Percentiles rank a stretch among this genome's conserved stretches.
Evolutionary conservation across 1,140 invertebrate genomes (phyloP).

Genomic region (Littorina saxatilis): DNA sequence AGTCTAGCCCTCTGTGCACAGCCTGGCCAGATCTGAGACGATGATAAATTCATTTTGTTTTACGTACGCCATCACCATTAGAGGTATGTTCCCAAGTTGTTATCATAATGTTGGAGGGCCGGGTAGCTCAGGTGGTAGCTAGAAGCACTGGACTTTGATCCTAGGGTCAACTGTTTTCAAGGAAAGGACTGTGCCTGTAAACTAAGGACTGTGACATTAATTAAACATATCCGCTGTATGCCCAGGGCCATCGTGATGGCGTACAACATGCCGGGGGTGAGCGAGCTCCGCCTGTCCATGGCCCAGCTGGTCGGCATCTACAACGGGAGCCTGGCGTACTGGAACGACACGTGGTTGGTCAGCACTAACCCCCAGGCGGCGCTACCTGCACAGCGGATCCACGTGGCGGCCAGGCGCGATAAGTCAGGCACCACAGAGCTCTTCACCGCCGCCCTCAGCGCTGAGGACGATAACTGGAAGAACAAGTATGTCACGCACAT

Average conservation of each 20-base stretch:
- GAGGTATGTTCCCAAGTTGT: too few relatives aligned
- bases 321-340: conserved; percentile 51
- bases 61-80: too few relatives aligned
- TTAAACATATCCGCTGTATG: too few relatives aligned
- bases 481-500: neutral
- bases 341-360: conserved; percentile 51
- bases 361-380: conserved; percentile 39
- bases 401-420: conserved; percentile 52
- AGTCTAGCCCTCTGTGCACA: too few relatives aligned
- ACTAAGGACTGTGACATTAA: too few relatives aligned
- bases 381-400: conserved; percentile 46
- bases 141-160: too few relatives aligned
- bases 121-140: too few relatives aligned
- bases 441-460: conserved; percentile 55
- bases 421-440: conserved; percentile 60
- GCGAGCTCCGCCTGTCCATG: conserved; percentile 43
- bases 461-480: conserved; percentile 47
- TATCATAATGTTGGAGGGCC: too few relatives aligned
- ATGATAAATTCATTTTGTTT: too few relatives aligned
- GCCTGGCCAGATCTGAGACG: too few relatives aligned
- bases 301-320: conserved; percentile 58
- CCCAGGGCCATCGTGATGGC: conserved; percentile 34
- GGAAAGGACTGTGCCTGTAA: too few relatives aligned
- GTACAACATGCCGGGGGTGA: conserved; percentile 23
- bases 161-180: too few relatives aligned